These are phyloP conservation scores for Drosophila pseudotakahashii DNA, from an alignment of 2,888 invertebrate genomes.

Conservation along the genomic window DNA sequence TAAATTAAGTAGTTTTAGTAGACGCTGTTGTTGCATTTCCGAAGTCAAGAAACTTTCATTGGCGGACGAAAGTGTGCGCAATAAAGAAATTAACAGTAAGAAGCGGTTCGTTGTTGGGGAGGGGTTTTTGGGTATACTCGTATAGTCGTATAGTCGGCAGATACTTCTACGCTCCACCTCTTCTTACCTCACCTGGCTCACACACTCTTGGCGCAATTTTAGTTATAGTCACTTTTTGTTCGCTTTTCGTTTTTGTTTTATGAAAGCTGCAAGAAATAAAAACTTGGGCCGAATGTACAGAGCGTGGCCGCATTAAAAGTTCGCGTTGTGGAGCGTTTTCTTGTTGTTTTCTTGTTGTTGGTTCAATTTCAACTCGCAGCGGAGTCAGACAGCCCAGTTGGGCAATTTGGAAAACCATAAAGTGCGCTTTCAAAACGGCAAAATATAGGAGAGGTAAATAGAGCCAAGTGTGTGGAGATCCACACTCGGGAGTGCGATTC, in stretches of 20 bases:
- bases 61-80: conserved; percentile 71
- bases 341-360: conserved; percentile 48
- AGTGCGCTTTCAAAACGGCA: conserved; percentile 70
- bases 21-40: conserved; percentile 46
- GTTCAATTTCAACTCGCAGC: conserved; percentile 45
- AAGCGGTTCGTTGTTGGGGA: conserved; percentile 4
- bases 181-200: conserved; percentile 45
- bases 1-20: conserved; percentile 64
- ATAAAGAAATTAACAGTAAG: conserved; percentile 67
- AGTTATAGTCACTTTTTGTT: conserved; percentile 43
- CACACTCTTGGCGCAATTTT: conserved; percentile 49
- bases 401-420: conserved; percentile 70
- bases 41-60: conserved; percentile 73
- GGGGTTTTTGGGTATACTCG: conserved; percentile 1
- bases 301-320: conserved; percentile 65
- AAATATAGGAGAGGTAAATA: conserved; percentile 26
- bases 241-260: conserved; percentile 40
- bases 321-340: conserved; percentile 53
- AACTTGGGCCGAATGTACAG: conserved; percentile 47
- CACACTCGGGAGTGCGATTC: conserved; percentile 42
- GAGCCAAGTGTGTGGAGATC: conserved; percentile 13
- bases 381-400: conserved; percentile 51
- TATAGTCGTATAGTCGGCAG: neutral
- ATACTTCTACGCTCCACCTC: conserved; percentile 48
- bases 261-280: conserved; percentile 63